Conservation (phyloP, 2,113 vertebrate species). For the Calyptomena viridis region DNA sequence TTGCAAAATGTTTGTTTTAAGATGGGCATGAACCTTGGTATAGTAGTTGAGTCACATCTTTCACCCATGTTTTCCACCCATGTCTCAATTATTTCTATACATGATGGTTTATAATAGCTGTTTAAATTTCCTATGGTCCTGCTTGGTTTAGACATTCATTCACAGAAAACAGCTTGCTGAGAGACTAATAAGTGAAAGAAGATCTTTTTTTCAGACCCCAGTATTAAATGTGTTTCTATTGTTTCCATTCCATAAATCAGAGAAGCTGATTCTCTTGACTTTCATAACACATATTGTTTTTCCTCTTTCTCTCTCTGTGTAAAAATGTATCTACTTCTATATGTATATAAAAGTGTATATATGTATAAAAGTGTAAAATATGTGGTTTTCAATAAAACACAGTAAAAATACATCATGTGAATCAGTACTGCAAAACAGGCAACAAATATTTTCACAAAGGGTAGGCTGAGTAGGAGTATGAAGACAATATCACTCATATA, state of each 20-base stretch:
- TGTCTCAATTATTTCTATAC: not conserved
- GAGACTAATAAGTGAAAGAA: not conserved
- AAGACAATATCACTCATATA: not conserved
- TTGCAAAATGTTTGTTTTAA: not conserved
- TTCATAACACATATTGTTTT: not conserved
- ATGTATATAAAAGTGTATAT: not conserved
- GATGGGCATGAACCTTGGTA: not conserved
- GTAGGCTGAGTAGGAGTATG: not conserved
- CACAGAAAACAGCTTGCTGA: not conserved
- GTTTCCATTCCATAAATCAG: not conserved
- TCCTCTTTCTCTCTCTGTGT: not conserved
- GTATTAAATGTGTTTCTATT: not conserved
- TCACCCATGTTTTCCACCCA: not conserved
- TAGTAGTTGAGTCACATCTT: not conserved
- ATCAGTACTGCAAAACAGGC: not conserved
- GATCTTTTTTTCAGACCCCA: not conserved
- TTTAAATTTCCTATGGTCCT: not conserved
- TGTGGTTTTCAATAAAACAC: not conserved
- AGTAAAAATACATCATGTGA: not conserved
- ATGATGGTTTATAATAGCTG: not conserved
- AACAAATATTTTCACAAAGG: slow-evolving; percentile 4
- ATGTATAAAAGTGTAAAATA: not conserved
- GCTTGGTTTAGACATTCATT: not conserved
- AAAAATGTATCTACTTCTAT: not conserved
- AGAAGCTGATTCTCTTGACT: not conserved